Evolutionary conservation across 2,888 invertebrate genomes (phyloP).

Genomic region (Lycocerus yunnanus): DNA sequence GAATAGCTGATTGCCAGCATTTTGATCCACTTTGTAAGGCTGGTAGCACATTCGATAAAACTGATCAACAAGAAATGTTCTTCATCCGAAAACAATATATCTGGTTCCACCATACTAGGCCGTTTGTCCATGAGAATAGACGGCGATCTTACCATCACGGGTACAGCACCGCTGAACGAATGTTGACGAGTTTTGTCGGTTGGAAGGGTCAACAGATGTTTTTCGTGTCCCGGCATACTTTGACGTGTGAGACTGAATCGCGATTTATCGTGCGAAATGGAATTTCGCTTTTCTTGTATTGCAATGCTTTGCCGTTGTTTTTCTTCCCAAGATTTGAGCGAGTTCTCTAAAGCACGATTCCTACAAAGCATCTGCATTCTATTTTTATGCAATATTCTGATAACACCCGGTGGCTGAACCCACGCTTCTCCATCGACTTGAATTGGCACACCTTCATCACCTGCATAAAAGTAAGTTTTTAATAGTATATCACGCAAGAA

Average conservation of each 20-base stretch:
- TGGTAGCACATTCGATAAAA: slow-evolving; percentile 82
- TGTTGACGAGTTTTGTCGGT: slow-evolving; percentile 54
- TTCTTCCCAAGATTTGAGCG: slow-evolving; percentile 85
- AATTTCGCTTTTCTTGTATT: slow-evolving; percentile 56
- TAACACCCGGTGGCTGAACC: slow-evolving; percentile 96
- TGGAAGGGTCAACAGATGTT: slow-evolving; percentile 52
- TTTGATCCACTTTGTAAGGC: slow-evolving; percentile 84
- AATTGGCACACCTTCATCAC: slow-evolving; percentile 90
- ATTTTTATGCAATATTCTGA: slow-evolving; percentile 95
- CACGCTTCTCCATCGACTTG: slow-evolving; percentile 98
- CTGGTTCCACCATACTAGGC: slow-evolving; percentile 47
- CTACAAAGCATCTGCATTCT: slow-evolving; percentile 95
- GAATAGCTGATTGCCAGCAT: slow-evolving; percentile 69
- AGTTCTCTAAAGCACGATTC: slow-evolving; percentile 88
- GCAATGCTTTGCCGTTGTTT: slow-evolving; percentile 70
- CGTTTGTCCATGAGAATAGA: slow-evolving; percentile 26
- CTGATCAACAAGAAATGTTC: slow-evolving; percentile 74
- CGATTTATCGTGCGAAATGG: slow-evolving; percentile 52
- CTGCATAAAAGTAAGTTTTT: slow-evolving; percentile 40
- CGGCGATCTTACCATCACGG: slow-evolving; percentile 30
- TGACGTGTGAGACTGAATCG: slow-evolving; percentile 52
- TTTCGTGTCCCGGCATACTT: slow-evolving; percentile 53
- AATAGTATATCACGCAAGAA: neutral
- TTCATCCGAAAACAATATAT: slow-evolving; percentile 61
- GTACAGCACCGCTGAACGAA: slow-evolving; percentile 54